Base-by-base conservation (phyloP, 2,888 invertebrate genomes). In the Clepsis dumicolana region DNA sequence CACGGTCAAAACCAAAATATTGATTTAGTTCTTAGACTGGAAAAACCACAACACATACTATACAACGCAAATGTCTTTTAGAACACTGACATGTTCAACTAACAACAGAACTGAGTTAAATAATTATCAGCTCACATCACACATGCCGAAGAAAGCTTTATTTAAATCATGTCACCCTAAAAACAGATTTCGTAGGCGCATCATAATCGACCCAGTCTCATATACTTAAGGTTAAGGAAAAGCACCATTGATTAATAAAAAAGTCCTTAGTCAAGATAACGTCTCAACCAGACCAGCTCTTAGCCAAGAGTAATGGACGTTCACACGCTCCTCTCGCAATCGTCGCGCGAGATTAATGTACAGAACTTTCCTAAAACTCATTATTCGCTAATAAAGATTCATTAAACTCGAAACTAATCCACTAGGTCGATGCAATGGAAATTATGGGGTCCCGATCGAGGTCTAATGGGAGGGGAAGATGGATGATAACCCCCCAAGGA, bases 401-500 rank as follows among this genome's bases (percentile, higher is more conserved):
- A 63, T 68, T 63, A 63, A 52, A 63, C 50, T 57, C 25, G n/a
- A 48, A 63, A 67, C 50, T 62, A 57, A 57, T 67, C 63, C 62
- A 52, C 27, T 65, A 59, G 12, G 56, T 21, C 48, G 60, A 48
- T 57, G 67, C 67, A 67, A 57, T 52, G 57, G 67, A 41, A 63
- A 63, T 63, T 35, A 65, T 57, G 65, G 52, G 48, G 48, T 61
- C 60, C 38, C 65, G 64, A 61, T 65, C 62, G 64, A 65, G 62
- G 57, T 48, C 62, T 64, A 71, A 65, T 69, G 63, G 71, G 52
- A 21, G 52, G 38, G 35, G 65, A 59, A 69, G 71, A 71, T 65
- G 69, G 65, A 71, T 71, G 69, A 44, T 59, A 59, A 41, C 56
- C 53, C 68, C 68, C 70, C 35, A 35, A 70, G 71, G 71, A 73